These are phyloP conservation scores for Ips nitidus DNA, from an alignment of 1,140 invertebrate genomes.

Conservation along the genomic window DNA sequence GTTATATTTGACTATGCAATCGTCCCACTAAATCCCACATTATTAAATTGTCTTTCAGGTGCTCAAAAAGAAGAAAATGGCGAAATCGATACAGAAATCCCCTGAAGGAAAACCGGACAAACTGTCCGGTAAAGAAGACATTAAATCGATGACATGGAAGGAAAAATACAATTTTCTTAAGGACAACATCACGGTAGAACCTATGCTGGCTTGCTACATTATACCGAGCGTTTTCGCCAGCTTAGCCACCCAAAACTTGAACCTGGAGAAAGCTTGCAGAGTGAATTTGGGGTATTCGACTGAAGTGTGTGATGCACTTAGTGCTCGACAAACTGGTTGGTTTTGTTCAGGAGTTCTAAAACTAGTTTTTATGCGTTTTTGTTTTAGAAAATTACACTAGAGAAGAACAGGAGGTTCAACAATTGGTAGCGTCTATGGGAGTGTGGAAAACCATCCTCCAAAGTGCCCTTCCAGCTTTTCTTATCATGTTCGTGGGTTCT, in stretches of 20 bases:
- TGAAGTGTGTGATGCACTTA: constrained; percentile 71
- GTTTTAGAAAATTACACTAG: constrained; percentile 62
- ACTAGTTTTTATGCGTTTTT: background rate
- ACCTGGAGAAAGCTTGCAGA: constrained; percentile 80
- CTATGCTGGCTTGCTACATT: constrained; percentile 76
- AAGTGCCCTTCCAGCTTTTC: constrained; percentile 69
- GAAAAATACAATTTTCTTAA: constrained; percentile 59
- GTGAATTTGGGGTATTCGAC: constrained; percentile 73
- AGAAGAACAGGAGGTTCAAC: constrained; percentile 73
- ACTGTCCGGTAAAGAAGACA: constrained; percentile 15
- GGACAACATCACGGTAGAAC: constrained; percentile 77
- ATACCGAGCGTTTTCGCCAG: constrained; percentile 76
- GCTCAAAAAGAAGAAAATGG: constrained; percentile 39
- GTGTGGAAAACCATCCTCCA: constrained; percentile 80
- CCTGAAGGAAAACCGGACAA: constrained; percentile 9
- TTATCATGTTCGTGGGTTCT: constrained; percentile 77
- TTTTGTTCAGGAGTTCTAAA: background rate
- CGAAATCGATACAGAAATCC: constrained; percentile 37
- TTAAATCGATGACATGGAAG: constrained; percentile 54
- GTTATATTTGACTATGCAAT: no score
- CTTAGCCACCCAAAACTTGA: constrained; percentile 79
- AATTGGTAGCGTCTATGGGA: constrained; percentile 69
- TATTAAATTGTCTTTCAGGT: constrained; percentile 25
- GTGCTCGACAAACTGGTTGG: constrained; percentile 61
- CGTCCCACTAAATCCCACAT: no score